Base-by-base conservation (phyloP, 2,797 vertebrate species). In the Sylvilagus floridanus region DNA sequence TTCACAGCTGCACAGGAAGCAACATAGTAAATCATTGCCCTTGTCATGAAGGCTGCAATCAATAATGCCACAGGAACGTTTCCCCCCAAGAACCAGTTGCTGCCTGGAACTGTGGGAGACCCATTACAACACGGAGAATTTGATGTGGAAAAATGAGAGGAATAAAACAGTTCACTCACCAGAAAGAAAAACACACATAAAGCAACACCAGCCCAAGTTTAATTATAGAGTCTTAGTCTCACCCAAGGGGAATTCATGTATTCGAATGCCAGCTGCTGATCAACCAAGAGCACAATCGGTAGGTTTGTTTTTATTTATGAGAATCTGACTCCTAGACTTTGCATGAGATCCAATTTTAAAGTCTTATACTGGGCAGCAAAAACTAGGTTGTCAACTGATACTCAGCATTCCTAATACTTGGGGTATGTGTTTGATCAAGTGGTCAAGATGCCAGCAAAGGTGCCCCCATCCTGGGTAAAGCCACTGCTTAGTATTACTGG, bases 21-120 rank as follows among this genome's bases (percentile, higher is more conserved):
- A 8, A 42, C 89, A 13, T 66, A 66, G 91, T 98, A 97, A 96
- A 98, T 98, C 97, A 97, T 52, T 97, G 96, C 97, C 97, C 93
- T 96, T 95, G 92, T 93, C 65, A 54, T 52, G 95, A 97, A 94
- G 96, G 96, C 95, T 96, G 97, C 95, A 97, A 97, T 98, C 97
- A 98, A 98, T 98, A 98, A 98, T 96, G 91, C 95, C 86, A 85
- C 75, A 71, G 96, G 93, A 97, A 79, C 85, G 11, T 71, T 30
- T 86, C 79, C 91, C 69, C 94, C 83, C 84, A 95, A 94, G 95
- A 97, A 97, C 95, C 86, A 96, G 37, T 97, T 98, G 96, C 96
- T 97, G 96, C 76, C 84, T 95, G 68, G 73, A 93, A 96, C 94
- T 86, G 96, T 97, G 96, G 90, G 96, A 81, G 96, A 89, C 95